Conservation (phyloP, 2,888 invertebrate genomes). For the Itoplectis maculator region DNA sequence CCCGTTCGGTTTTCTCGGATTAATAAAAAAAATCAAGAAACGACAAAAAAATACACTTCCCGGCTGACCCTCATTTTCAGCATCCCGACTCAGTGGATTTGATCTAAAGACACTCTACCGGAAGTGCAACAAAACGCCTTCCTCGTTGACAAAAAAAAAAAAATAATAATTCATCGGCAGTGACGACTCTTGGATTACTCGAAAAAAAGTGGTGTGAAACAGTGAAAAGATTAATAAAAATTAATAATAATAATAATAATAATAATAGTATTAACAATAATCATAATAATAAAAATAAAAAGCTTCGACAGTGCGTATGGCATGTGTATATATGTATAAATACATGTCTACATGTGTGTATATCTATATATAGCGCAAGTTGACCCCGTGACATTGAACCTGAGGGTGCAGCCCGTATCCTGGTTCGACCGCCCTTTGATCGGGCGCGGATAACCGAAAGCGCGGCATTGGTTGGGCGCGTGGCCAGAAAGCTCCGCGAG, state of each 20-base stretch:
- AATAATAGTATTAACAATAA: too few species aligned
- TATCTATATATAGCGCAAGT: conserved; percentile 16
- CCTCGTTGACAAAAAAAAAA: too few species aligned
- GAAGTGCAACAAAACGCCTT: too few species aligned
- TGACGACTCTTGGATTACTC: conserved; percentile 5
- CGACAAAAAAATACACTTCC: too few species aligned
- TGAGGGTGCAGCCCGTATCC: conserved; percentile 17
- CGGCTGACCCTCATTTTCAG: too few species aligned
- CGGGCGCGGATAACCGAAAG: conserved; percentile 3
- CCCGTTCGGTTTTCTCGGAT: too few species aligned
- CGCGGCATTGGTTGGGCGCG: conserved; percentile 8
- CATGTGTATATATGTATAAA: background rate
- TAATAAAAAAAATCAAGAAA: too few species aligned
- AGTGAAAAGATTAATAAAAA: conserved; percentile 11
- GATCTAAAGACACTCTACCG: too few species aligned
- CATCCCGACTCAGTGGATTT: too few species aligned
- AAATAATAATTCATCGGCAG: background rate
- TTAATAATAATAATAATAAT: background rate
- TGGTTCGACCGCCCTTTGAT: conserved; percentile 29
- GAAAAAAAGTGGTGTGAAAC: conserved; percentile 11
- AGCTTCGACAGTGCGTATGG: conserved; percentile 28
- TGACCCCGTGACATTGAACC: conserved; percentile 54
- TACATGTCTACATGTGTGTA: background rate
- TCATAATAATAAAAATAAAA: background rate
- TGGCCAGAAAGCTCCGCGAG: conserved; percentile 14